Evolutionary conservation across 2,888 invertebrate species (phyloP), one percentile per base, ranked within the genome.

Genomic region (Acholoe squamosa): DNA sequence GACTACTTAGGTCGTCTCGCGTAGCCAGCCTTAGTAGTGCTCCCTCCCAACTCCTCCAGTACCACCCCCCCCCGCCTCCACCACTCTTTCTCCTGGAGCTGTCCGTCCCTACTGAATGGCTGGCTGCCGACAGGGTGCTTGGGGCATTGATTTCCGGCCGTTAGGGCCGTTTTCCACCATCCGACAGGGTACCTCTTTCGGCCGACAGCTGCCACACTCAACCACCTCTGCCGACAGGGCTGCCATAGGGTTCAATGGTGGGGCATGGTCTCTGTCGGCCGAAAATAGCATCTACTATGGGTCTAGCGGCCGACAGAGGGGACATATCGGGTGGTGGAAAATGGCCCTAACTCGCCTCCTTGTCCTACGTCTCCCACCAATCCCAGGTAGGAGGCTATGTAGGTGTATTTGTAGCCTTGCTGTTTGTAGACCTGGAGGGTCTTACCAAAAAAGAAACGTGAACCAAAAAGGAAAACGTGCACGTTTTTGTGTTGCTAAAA

Each of bases 101-200:
- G 61, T n/a, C 61, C n/a, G 61, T 14, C 61, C 22, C 43, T 10
- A 43, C 43, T 43, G 61, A 19, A 19, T 61, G 61, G 3, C 61
- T 61, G 61, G 22, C 61, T n/a, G n/a, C 61, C 14, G n/a, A 61
- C 22, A 19, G 71, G 31, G 71, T 71, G 31, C 71, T 71, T 28
- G n/a, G 25, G 71, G 71, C 71, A 71, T 71, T 71, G 71, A 71
- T 71, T 71, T 71, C 71, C 71, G 25, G 28, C 71, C 71, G 71
- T 71, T 71, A 71, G 28, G n/a, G n/a, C 16, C 71, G 71, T 28
- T 28, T 71, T 28, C 28, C 28, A 3, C n/a, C 25, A 25, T 71
- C 71, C 71, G n/a, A n/a, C n/a, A n/a, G n/a, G n/a, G n/a, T n/a
- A n/a, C n/a, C 61, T 61, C 3, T 14, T 7, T 0, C 71, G 71